Conservation (phyloP, 1,140 invertebrate species). For the Ylistrum balloti region DNA sequence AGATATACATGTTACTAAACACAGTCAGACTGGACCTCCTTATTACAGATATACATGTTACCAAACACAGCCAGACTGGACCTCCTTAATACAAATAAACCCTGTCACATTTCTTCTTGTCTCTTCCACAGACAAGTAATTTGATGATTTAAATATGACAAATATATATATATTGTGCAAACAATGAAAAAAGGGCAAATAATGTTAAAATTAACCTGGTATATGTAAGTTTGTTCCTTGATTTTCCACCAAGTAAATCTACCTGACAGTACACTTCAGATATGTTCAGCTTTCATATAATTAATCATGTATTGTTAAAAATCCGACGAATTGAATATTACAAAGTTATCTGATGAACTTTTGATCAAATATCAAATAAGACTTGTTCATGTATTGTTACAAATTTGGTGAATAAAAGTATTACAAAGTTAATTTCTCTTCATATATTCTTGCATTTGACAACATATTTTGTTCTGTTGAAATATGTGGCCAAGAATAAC, state of each 20-base stretch:
- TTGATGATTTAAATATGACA: background rate
- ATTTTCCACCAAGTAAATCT: background rate
- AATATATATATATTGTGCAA: background rate
- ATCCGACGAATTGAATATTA: background rate
- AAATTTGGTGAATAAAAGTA: constrained; percentile 40
- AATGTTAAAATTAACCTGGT: background rate
- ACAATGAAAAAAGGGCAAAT: background rate
- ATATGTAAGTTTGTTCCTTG: background rate
- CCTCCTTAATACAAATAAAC: background rate
- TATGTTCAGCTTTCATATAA: constrained; percentile 5
- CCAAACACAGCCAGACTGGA: background rate
- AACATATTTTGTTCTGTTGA: no score
- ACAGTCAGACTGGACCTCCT: background rate
- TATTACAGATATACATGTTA: no score
- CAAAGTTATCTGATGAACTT: constrained; percentile 35
- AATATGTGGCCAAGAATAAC: no score
- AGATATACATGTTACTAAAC: background rate
- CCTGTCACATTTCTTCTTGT: background rate
- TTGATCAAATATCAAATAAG: constrained; percentile 36
- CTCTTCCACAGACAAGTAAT: background rate
- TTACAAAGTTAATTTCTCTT: background rate
- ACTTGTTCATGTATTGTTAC: constrained; percentile 36
- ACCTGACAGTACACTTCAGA: background rate
- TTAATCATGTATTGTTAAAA: constrained; percentile 19
- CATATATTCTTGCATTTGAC: background rate